phyloP scores from a whole-genome alignment of 1,140 invertebrate genomes.

The Leptopilina boulardi region DNA sequence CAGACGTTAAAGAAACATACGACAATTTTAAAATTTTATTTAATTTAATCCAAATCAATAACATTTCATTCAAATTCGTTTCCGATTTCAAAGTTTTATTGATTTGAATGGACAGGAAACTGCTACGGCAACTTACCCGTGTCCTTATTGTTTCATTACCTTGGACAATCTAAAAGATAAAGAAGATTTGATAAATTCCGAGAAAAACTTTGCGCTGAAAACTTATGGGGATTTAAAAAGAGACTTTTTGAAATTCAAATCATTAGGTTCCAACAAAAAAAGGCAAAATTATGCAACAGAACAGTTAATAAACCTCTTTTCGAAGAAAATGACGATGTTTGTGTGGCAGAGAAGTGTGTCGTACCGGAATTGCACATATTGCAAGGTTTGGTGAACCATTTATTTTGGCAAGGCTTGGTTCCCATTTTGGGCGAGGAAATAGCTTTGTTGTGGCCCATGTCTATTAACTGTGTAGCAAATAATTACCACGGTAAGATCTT shows the following conservation, averaged over 20 bases:
- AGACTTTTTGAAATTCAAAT: not conserved
- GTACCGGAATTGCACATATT: constrained; percentile 40
- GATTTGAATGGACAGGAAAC: constrained; percentile 38
- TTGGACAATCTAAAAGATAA: not conserved
- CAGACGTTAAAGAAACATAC: constrained; percentile 31
- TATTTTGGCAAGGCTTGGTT: constrained; percentile 44
- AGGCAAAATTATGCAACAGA: constrained; percentile 15
- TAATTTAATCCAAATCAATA: constrained; percentile 29
- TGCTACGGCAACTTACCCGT: too few species aligned
- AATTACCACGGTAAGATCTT: constrained; percentile 43
- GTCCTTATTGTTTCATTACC: too few species aligned
- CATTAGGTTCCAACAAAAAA: not conserved
- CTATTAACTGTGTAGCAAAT: constrained; percentile 38
- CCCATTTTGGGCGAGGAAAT: constrained; percentile 29
- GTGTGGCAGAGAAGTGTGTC: constrained; percentile 38
- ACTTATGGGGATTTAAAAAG: constrained; percentile 26
- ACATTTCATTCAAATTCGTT: constrained; percentile 36
- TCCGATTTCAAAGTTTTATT: constrained; percentile 39
- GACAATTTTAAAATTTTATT: constrained; percentile 34
- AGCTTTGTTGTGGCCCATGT: constrained; percentile 40
- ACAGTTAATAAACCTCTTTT: constrained; percentile 30
- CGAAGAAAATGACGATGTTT: constrained; percentile 17
- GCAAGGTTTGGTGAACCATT: constrained; percentile 46
- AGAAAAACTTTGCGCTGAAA: not conserved
- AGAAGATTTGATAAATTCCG: not conserved